Percentiles rank a stretch among this genome's conserved stretches.
These are phyloP conservation scores for Drosophila picticornis DNA, from an alignment of 2,888 invertebrate genomes.

Conservation along the genomic window DNA sequence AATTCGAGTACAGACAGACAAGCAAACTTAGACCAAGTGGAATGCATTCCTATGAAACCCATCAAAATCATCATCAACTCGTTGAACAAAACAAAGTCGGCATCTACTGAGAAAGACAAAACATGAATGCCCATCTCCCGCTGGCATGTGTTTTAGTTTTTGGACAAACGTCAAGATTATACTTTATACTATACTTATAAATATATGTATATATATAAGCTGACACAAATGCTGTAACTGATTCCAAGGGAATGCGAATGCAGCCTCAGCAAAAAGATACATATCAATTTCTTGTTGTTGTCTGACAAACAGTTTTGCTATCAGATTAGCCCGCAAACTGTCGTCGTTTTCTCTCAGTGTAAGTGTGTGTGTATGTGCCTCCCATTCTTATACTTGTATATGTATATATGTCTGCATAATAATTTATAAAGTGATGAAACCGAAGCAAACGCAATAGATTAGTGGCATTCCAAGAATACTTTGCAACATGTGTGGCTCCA, in stretches of 20 bases:
- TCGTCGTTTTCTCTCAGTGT: conserved; percentile 20
- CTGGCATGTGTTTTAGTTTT: conserved; percentile 56
- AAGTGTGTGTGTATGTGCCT: conserved; percentile 1
- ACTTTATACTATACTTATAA: neutral
- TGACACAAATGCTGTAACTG: conserved; percentile 47
- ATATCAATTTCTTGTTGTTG: conserved; percentile 54
- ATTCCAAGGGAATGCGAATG: conserved; percentile 56
- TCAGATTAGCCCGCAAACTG: conserved; percentile 73
- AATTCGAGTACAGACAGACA: conserved; percentile 22
- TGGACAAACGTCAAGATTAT: conserved; percentile 4
- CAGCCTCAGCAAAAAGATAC: conserved; percentile 49
- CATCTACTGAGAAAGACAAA: conserved; percentile 31
- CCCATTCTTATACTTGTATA: neutral
- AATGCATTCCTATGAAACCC: conserved; percentile 62
- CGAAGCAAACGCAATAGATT: conserved; percentile 50
- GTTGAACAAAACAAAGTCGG: conserved; percentile 56
- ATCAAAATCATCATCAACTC: conserved; percentile 37
- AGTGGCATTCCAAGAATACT: conserved; percentile 71
- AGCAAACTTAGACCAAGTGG: conserved; percentile 4
- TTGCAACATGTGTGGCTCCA: conserved; percentile 53
- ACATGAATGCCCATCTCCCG: neutral
- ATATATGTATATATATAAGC: neutral
- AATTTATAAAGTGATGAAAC: conserved; percentile 74
- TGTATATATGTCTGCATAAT: conserved; percentile 30
- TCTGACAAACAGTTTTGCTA: conserved; percentile 71